Percentiles rank a stretch among this genome's conserved stretches.
These are phyloP conservation scores for Probosciger aterrimus DNA, from an alignment of 2,113 vertebrate genomes.

Conservation along the genomic window DNA sequence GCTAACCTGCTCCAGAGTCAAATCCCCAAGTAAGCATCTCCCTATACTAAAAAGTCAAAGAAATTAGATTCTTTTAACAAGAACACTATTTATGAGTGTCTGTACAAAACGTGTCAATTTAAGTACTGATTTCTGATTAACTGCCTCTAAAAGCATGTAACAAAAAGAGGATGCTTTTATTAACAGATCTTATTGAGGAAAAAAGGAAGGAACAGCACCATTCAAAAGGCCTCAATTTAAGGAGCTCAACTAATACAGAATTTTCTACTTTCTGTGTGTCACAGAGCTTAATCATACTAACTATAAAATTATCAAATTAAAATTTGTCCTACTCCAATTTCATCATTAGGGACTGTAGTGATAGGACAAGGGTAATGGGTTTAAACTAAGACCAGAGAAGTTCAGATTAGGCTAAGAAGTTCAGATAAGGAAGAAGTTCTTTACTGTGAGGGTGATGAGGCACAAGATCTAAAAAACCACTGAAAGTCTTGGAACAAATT, in stretches of 20 bases:
- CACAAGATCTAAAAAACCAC: not conserved
- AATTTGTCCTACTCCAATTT: not conserved
- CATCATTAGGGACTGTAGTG: not conserved
- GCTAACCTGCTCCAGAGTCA: not conserved
- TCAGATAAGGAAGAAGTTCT: not conserved
- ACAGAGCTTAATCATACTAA: not conserved
- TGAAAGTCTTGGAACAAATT: not conserved
- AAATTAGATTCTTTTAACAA: not conserved
- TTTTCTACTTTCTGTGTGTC: not conserved
- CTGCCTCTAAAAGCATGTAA: not conserved
- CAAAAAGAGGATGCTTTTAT: not conserved
- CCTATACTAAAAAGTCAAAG: not conserved
- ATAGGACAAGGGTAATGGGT: not conserved
- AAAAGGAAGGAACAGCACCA: not conserved
- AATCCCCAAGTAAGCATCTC: not conserved
- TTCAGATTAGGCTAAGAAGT: not conserved
- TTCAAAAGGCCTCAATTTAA: not conserved
- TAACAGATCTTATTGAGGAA: not conserved
- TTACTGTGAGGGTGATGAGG: not conserved
- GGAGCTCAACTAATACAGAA: not conserved
- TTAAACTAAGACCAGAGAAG: not conserved
- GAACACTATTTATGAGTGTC: not conserved
- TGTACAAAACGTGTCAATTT: not conserved
- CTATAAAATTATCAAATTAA: not conserved
- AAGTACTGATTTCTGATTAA: not conserved